Conservation (phyloP, 1,140 invertebrate genomes). For the Zaprionus capensis region DNA sequence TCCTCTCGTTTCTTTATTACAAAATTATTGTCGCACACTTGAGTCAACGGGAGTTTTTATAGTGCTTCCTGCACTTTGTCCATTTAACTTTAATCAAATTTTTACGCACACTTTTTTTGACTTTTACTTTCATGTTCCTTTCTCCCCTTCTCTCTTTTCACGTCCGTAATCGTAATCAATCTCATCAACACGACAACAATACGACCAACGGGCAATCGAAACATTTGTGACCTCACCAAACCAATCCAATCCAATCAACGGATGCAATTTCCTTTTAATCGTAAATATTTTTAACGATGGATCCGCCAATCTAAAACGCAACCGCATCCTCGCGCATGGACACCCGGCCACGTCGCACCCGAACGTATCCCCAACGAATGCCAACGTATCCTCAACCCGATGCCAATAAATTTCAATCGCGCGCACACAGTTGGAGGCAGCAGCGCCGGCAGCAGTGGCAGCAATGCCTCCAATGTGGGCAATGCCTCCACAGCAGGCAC, state of each 20-base stretch:
- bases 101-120: constrained; percentile 66
- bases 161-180: constrained; percentile 75
- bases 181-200: constrained; percentile 76
- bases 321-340: constrained; percentile 43
- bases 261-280: constrained; percentile 82
- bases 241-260: constrained; percentile 80
- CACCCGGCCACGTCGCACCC: constrained; percentile 11
- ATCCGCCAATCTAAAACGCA: constrained; percentile 68
- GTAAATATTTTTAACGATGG: constrained; percentile 82
- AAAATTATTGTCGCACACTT: background rate
- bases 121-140: constrained; percentile 69
- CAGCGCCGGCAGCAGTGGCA: constrained; percentile 74
- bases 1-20: background rate
- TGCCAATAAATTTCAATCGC: constrained; percentile 81
- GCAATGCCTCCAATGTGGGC: constrained; percentile 74
- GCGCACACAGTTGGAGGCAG: constrained; percentile 69
- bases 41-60: constrained; percentile 47
- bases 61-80: constrained; percentile 50
- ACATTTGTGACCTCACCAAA: constrained; percentile 32
- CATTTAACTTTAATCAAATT: constrained; percentile 81
- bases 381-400: background rate
- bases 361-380: too few species aligned
- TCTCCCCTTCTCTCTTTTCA: constrained; percentile 37
- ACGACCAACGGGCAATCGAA: constrained; percentile 36
- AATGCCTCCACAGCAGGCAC: constrained; percentile 69